A percentile compares a stretch with the other conserved stretches of the same genome.
Evolutionary conservation across 2,113 vertebrate species (phyloP).

Genomic region (Pluvianellus socialis): DNA sequence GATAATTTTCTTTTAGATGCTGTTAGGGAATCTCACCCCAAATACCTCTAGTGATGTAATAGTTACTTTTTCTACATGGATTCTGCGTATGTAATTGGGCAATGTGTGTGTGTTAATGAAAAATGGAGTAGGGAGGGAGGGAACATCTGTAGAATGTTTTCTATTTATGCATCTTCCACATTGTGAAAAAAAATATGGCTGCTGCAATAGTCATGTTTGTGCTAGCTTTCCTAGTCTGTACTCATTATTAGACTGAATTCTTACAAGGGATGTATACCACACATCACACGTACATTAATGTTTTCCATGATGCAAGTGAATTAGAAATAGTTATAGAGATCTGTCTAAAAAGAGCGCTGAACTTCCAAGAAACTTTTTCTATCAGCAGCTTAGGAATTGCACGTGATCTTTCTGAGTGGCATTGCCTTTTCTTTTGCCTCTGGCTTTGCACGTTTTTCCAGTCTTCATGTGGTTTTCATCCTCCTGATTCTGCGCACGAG

Average conservation of each 20-base stretch:
- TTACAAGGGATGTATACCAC: background rate
- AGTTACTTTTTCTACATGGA: background rate
- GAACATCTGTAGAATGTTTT: background rate
- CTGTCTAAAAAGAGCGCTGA: background rate
- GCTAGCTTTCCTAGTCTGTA: background rate
- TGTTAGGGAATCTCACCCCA: background rate
- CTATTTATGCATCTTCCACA: background rate
- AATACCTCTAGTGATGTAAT: background rate
- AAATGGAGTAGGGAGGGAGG: background rate
- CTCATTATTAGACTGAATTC: background rate
- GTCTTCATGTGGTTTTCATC: slow-evolving; percentile 30
- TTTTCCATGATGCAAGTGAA: background rate
- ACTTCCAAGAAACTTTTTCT: background rate
- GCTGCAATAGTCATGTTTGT: background rate
- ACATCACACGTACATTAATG: background rate
- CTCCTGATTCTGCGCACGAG: slow-evolving; percentile 2
- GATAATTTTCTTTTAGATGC: background rate
- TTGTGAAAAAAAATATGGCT: background rate
- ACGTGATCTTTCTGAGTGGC: background rate
- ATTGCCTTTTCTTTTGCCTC: background rate
- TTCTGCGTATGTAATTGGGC: background rate
- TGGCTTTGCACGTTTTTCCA: slow-evolving; percentile 41
- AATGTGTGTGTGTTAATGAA: background rate
- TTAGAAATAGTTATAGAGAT: background rate
- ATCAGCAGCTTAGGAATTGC: background rate